Evolutionary conservation across 2,113 vertebrate genomes (phyloP).

Genomic region (Columbina picui): DNA sequence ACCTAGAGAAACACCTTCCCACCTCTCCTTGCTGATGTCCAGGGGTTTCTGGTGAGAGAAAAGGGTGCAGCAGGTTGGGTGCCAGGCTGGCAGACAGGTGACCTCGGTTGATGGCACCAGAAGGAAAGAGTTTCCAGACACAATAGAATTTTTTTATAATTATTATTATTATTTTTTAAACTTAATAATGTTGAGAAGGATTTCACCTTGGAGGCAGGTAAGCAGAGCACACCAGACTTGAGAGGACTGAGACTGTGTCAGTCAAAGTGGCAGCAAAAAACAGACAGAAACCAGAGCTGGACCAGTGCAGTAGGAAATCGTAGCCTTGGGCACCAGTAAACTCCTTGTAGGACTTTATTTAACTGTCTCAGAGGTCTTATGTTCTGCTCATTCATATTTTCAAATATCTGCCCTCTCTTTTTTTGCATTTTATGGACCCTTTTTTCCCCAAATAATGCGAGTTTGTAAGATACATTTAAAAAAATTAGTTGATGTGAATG

Average conservation of each 20-base stretch:
- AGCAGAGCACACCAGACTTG: too few species aligned
- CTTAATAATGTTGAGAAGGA: background rate
- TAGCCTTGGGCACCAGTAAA: background rate
- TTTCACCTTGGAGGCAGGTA: background rate
- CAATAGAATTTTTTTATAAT: background rate
- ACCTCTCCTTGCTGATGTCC: background rate
- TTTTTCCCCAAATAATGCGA: background rate
- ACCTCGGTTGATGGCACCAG: background rate
- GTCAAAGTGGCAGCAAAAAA: background rate
- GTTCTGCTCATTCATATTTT: background rate
- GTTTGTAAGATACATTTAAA: background rate
- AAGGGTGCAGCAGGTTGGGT: background rate
- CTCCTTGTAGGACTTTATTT: background rate
- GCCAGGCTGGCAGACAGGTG: background rate
- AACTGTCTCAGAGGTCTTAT: background rate
- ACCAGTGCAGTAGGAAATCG: background rate
- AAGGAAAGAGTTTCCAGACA: background rate
- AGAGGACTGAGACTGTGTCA: background rate
- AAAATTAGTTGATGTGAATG: background rate
- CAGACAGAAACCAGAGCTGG: fast-evolving
- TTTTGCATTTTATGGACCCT: background rate
- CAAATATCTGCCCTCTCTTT: background rate
- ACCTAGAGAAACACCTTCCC: background rate
- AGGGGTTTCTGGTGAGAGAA: background rate
- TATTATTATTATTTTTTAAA: background rate